Conservation (phyloP, 1,140 invertebrate species). For the Anagrus nilaparvatae region DNA sequence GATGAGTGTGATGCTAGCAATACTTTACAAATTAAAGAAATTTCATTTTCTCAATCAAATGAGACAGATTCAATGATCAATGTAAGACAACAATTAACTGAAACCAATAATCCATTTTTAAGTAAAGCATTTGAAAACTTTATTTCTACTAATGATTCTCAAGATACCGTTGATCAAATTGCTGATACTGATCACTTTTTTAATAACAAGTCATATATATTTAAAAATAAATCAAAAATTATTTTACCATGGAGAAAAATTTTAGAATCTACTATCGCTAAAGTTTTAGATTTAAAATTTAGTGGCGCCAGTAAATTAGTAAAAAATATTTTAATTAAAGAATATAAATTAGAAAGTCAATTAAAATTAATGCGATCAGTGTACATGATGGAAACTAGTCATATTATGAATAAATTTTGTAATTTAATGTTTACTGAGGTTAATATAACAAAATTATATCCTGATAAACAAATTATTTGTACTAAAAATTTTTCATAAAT, state of each 20-base stretch:
- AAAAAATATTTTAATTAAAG: constrained; percentile 40
- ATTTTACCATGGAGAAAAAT: constrained; percentile 35
- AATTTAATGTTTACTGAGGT: constrained; percentile 44
- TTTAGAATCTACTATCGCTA: constrained; percentile 34
- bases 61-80: constrained; percentile 24
- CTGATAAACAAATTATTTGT: no score
- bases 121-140: constrained; percentile 35
- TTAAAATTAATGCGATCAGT: constrained; percentile 43
- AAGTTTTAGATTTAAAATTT: constrained; percentile 39
- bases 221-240: constrained; percentile 24
- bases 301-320: constrained; percentile 42
- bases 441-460: constrained; percentile 12
- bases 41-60: constrained; percentile 3
- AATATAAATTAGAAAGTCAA: constrained; percentile 43
- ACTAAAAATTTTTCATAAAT: constrained; percentile 13
- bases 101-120: constrained; percentile 35
- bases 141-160: constrained; percentile 22
- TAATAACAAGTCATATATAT: constrained; percentile 17
- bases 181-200: constrained; percentile 5
- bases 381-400: constrained; percentile 52
- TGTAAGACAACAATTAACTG: constrained; percentile 29
- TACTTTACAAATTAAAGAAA: constrained; percentile 17
- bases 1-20: constrained; percentile 17
- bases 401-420: constrained; percentile 52
- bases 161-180: constrained; percentile 16